Base-by-base conservation (phyloP, 2,888 invertebrate species). In the Yponomeuta sedellus region DNA sequence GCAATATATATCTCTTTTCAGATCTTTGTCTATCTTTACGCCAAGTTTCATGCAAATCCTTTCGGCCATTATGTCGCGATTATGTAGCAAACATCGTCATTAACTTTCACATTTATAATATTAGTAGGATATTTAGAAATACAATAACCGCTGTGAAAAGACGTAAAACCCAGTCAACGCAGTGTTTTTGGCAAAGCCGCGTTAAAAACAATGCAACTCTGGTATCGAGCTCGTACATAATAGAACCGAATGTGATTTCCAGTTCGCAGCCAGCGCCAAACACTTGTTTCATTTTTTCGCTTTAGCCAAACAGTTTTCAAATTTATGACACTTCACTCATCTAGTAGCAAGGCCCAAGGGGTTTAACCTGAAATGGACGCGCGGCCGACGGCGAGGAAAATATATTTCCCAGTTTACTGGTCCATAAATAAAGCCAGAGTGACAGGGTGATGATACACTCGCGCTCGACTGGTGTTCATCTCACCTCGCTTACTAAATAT, bases 401-500 rank as follows among this genome's bases (percentile, higher is more conserved):
- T 90, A 89, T 89, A 90, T 91, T 88, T 91, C 83, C 87, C 87
- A 88, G 90, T 90, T 90, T 88, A 90, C 90, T 89, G 87, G 84
- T 80, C 83, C 88, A 90, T 90, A 91, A 91, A 91, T 91, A 90
- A 89, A 86, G 73, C 82, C 79, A 80, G 88, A 90, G 89, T 91
- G 90, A 90, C 90, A 86, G 86, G 76, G 81, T 83, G 88, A 89
- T 90, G 90, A 91, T 90, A 89, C 88, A 89, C 88, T 86, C 83
- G 83, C 78, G 75, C 76, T 79, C 82, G 80, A 34, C 34, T 34
- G 78, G 85, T 86, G 88, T 87, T 86, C 86, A 86, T 88, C 86
- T 83, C 83, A 76, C 80, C 75, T 83, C 84, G 80, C 80, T 85
- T 83, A 82, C 86, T 87, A 83, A 86, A 86, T 87, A 85, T 86